Conservation (phyloP, 2,113 vertebrate genomes). For the Scatophagus argus region DNA sequence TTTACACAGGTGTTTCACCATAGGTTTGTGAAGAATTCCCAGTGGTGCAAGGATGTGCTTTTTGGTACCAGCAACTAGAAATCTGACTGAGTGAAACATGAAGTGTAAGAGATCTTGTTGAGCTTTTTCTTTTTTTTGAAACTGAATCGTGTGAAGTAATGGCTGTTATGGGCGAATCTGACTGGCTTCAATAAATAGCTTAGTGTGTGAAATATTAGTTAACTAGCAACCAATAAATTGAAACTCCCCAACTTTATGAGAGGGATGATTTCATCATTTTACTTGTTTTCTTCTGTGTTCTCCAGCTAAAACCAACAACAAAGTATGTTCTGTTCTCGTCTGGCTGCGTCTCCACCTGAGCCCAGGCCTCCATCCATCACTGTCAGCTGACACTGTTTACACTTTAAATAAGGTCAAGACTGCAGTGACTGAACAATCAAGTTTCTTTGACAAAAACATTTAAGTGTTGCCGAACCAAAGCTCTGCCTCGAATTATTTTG, state of each 20-base stretch:
- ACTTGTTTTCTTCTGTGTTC: background rate
- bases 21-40: background rate
- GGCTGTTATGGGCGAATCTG: background rate
- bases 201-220: too few relatives aligned
- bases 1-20: background rate
- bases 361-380: constrained; percentile 25
- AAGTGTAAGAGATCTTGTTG: background rate
- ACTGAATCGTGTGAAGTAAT: background rate
- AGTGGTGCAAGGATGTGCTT: background rate
- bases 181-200: too few relatives aligned
- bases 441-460: background rate
- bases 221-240: background rate
- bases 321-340: background rate
- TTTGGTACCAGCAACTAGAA: background rate
- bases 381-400: constrained; percentile 20
- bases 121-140: background rate
- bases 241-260: background rate
- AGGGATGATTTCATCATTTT: background rate
- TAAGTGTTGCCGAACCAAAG: background rate
- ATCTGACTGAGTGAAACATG: too few relatives aligned
- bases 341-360: background rate
- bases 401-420: constrained; percentile 21
- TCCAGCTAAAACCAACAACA: background rate
- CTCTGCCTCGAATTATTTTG: background rate
- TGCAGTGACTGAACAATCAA: constrained; percentile 19